A percentile compares a stretch with the other conserved stretches of the same genome.
Conservation (phyloP, 1,140 invertebrate genomes). For the Drosophila prosaltans region DNA sequence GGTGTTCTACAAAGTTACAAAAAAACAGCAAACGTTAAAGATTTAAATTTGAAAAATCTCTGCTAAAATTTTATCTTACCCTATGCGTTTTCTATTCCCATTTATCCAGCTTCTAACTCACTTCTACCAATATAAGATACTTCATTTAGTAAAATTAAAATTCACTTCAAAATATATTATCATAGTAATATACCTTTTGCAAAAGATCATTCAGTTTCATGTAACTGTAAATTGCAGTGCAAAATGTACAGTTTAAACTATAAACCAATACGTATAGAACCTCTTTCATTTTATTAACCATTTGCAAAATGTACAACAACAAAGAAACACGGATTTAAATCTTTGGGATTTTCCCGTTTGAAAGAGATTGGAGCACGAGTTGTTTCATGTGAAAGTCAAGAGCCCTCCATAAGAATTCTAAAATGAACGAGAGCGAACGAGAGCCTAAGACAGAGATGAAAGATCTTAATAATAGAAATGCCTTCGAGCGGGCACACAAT, state of each 20-base stretch:
- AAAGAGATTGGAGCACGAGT: constrained; percentile 10
- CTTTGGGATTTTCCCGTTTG: constrained; percentile 49
- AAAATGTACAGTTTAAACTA: neutral
- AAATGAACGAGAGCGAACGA: neutral
- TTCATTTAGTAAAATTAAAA: no score
- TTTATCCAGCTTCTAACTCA: no score
- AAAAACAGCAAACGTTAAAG: no score
- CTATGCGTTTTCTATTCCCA: no score
- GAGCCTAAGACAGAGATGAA: neutral
- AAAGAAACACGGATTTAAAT: constrained; percentile 39
- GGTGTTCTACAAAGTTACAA: no score
- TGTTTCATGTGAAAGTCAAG: constrained; percentile 45
- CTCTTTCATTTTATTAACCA: neutral
- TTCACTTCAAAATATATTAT: no score
- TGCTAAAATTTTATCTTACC: no score
- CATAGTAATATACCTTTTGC: no score
- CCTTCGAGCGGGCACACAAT: constrained; percentile 1
- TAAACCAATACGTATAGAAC: neutral
- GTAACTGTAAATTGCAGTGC: neutral
- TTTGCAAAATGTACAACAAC: neutral
- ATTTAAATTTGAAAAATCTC: no score
- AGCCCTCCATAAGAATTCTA: constrained; percentile 29
- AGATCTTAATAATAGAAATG: constrained; percentile 8
- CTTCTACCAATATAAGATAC: no score
- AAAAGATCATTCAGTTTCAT: neutral